Conservation (phyloP, 2,113 vertebrate genomes). For the Sinocyclocheilus anshuiensis region DNA sequence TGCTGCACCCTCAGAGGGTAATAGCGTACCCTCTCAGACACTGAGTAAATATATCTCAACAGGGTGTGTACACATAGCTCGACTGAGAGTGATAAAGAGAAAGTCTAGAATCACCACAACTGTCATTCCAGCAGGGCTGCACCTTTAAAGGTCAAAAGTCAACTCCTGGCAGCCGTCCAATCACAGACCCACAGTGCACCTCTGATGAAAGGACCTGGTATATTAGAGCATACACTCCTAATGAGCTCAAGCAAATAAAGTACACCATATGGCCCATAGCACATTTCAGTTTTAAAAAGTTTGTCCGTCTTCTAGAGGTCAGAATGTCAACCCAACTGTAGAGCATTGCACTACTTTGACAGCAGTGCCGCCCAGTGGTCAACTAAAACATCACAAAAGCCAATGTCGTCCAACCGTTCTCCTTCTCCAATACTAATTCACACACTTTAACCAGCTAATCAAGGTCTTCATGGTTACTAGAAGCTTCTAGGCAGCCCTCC, state of each 20-base stretch:
- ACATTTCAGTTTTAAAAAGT: not conserved
- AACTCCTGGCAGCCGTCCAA: conserved; percentile 44
- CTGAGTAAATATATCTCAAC: conserved; percentile 59
- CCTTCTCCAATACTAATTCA: not conserved
- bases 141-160: conserved; percentile 41
- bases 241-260: not conserved
- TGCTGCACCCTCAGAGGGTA: conserved; percentile 38
- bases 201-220: not conserved
- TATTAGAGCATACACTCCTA: not conserved
- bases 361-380: conserved; percentile 41
- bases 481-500: not conserved
- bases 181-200: not conserved
- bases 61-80: conserved; percentile 45
- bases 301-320: not conserved
- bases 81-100: conserved; percentile 46
- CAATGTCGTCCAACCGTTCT: not conserved
- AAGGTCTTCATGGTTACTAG: not conserved
- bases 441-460: not conserved
- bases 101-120: conserved; percentile 46
- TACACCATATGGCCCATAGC: not conserved
- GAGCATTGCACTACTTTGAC: not conserved
- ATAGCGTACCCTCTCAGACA: conserved; percentile 51
- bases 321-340: not conserved
- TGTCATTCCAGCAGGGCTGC: conserved; percentile 27
- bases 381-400: not conserved